Evolutionary conservation across 37 sponge, comb jelly and placozoan genomes (phyloP), one percentile per base, ranked within the genome.

Genomic region (Beroe ovata): DNA sequence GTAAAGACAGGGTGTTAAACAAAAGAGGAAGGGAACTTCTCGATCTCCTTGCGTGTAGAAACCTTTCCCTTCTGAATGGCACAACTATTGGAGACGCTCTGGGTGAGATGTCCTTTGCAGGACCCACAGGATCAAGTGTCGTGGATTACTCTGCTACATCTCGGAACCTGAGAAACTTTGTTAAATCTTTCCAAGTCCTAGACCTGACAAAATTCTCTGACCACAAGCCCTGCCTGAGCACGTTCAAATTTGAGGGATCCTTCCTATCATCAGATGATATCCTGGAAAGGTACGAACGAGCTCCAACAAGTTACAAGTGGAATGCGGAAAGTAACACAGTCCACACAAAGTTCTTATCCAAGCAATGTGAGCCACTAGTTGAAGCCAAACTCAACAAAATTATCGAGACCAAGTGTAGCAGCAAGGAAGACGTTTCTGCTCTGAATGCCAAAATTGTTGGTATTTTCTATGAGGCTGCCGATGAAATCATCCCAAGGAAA

Each of bases 41-140:
- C 32, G 69, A 66, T 32, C 8, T 66, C 36, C 36, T 66, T 4
- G 69, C 36, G 0, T 34, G 35, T 4, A 34, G 4, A 34, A 66
- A 66, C 16, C 69, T 66, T 0, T 2, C 33, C 33, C 33, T 66
- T 32, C 69, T 66, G 2, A 66, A 66, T 66, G 69, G 69, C 35
- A 34, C 18, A 2, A 66, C 69, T 33, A 26, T 66, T 30, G 69
- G 69, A 29, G 69, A 66, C 36, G 16, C 16, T 3, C 34, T 29
- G 2, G 69, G 69, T 14, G 69, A 66, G 8, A 34, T 32, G 36
- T 34, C 69, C 3, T 66, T 18, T 11, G 3, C 30, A 4, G 2
- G 34, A 2, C 34, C 29, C 69, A 66, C 29, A 6, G 69, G 69
- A 1, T 8, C 1, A 11, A 66, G 69, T 66, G 69, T 66, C 16